A percentile compares a stretch with the other conserved stretches of the same genome.
These are phyloP conservation scores for Nipponia nippon DNA, from an alignment of 2,113 vertebrate genomes.

Conservation along the genomic window DNA sequence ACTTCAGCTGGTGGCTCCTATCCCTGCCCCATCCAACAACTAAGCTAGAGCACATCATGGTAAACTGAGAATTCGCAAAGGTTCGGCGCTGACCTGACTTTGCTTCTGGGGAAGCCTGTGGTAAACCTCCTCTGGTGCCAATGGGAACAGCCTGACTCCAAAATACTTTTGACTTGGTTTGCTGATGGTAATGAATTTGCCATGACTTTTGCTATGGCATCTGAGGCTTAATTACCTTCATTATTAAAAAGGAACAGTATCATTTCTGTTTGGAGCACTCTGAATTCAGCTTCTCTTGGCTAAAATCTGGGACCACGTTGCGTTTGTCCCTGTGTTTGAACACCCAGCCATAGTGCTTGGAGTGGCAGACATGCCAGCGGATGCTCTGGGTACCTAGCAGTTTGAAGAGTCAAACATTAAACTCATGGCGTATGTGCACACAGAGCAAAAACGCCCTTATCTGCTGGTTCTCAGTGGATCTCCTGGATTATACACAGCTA, in stretches of 20 bases:
- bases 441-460: background rate
- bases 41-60: accelerated
- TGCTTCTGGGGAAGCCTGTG: background rate
- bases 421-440: background rate
- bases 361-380: background rate
- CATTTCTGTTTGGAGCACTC: background rate
- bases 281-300: background rate
- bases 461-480: background rate
- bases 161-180: background rate
- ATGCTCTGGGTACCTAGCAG: background rate
- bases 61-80: background rate
- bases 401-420: background rate
- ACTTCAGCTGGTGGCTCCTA: background rate
- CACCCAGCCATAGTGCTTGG: background rate
- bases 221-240: background rate
- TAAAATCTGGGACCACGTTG: background rate
- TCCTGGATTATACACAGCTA: background rate
- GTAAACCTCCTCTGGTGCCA: background rate
- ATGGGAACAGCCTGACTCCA: background rate
- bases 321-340: background rate
- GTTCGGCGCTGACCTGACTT: background rate
- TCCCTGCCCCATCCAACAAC: background rate
- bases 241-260: background rate
- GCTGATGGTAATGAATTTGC: background rate
- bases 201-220: background rate